phyloP scores from a whole-genome alignment of 1,140 invertebrate species.

The Drosophila rhopaloa region DNA sequence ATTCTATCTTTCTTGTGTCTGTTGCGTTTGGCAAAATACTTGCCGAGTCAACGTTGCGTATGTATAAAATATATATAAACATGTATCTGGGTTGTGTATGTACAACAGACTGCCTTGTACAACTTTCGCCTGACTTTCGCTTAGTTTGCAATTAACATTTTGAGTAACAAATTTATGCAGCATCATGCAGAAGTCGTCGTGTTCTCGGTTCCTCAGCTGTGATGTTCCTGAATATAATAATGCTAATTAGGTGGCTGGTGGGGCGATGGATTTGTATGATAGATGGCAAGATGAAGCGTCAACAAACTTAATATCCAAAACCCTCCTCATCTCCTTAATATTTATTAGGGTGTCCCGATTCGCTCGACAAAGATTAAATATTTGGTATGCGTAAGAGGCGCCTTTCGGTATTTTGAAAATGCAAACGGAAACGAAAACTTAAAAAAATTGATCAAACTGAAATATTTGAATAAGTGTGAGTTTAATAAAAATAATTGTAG shows the following conservation, averaged over 20 bases:
- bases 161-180: constrained; percentile 41
- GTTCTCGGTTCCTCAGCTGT: constrained; percentile 12
- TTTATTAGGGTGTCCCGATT: constrained; percentile 1
- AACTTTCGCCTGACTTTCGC: constrained; percentile 35
- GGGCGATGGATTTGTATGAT: constrained; percentile 8
- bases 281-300: constrained; percentile 19
- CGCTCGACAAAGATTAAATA: not conserved
- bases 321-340: not conserved
- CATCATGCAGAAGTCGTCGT: constrained; percentile 19
- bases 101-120: constrained; percentile 32
- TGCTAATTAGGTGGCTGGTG: constrained; percentile 16
- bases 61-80: constrained; percentile 15
- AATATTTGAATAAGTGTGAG: not conserved
- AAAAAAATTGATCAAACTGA: not conserved
- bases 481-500: not conserved
- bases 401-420: not conserved
- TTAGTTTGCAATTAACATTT: constrained; percentile 54
- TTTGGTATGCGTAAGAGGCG: not conserved
- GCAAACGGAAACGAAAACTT: too few species aligned
- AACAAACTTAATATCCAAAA: constrained; percentile 8
- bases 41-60: constrained; percentile 8
- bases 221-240: constrained; percentile 24
- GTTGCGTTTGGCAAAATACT: constrained; percentile 14
- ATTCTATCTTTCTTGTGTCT: not conserved
- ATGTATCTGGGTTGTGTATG: constrained; percentile 18